Percentiles rank a stretch among this genome's conserved stretches.
phyloP scores from a whole-genome alignment of 2,797 vertebrate genomes.

The Microctenopoma steveboyesi region DNA sequence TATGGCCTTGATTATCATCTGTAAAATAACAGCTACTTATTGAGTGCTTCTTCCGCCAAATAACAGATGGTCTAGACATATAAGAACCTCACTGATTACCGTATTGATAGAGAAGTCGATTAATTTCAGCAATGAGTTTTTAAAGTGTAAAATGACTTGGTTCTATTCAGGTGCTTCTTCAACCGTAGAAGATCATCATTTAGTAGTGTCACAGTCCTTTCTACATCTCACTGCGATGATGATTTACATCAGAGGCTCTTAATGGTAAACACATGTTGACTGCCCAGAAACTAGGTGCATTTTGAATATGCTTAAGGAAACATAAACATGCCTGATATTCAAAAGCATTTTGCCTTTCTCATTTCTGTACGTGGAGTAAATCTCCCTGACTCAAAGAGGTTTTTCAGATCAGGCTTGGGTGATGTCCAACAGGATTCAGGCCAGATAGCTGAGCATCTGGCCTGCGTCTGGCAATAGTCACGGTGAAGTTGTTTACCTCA shows the following conservation, averaged over 20 bases:
- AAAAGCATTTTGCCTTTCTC: background rate
- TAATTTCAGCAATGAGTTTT: background rate
- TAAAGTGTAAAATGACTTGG: constrained; percentile 5
- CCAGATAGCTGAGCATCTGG: constrained; percentile 40
- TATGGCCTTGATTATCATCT: constrained; percentile 24
- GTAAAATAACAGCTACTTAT: constrained; percentile 19
- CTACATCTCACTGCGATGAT: background rate
- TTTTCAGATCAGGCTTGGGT: constrained; percentile 48
- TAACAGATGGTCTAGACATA: constrained; percentile 23
- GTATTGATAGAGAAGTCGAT: constrained; percentile 23
- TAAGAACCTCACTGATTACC: constrained; percentile 21
- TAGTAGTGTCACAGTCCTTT: background rate
- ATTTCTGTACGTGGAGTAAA: constrained; percentile 27
- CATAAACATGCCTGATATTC: background rate
- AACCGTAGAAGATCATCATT: background rate
- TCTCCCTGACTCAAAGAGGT: constrained; percentile 49
- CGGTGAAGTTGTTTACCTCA: constrained; percentile 24
- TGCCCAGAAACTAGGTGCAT: constrained; percentile 1
- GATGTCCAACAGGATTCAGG: constrained; percentile 34
- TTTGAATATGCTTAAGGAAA: constrained; percentile 27
- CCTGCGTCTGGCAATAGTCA: background rate
- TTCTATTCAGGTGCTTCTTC: constrained; percentile 1
- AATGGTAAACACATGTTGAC: constrained; percentile 42
- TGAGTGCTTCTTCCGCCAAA: constrained; percentile 16
- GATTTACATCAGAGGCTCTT: constrained; percentile 13